Conservation (phyloP, 2,797 vertebrate species). For the Enteromius radiatus region DNA sequence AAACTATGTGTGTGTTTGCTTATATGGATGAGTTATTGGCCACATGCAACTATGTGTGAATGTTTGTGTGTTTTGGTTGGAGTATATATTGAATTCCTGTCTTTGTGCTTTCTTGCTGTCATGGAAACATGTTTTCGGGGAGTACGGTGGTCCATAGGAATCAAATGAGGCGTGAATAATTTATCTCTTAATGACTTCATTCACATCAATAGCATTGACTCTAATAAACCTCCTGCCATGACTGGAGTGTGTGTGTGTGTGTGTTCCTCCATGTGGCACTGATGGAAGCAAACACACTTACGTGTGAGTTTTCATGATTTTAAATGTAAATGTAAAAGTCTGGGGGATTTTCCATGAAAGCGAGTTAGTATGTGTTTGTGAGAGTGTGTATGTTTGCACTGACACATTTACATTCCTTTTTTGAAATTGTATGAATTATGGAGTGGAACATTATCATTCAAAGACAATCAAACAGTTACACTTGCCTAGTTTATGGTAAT, state of each 20-base stretch:
- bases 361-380: constrained; percentile 1
- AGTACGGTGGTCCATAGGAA: constrained; percentile 83
- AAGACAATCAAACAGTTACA: constrained; percentile 33
- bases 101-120: constrained; percentile 77
- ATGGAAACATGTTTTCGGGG: constrained; percentile 82
- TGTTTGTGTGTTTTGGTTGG: constrained; percentile 58
- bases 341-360: constrained; percentile 27
- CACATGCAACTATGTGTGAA: constrained; percentile 40
- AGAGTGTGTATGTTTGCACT: constrained; percentile 22
- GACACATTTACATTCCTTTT: constrained; percentile 39
- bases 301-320: constrained; percentile 19
- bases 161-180: constrained; percentile 85
- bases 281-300: constrained; percentile 18
- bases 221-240: constrained; percentile 71
- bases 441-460: constrained; percentile 39
- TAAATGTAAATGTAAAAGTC: constrained; percentile 17
- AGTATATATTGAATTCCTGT: constrained; percentile 74
- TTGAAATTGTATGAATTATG: constrained; percentile 48
- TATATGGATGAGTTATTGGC: constrained; percentile 25
- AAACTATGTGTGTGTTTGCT: constrained; percentile 21
- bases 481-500: constrained; percentile 27
- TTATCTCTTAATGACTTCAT: constrained; percentile 84
- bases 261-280: constrained; percentile 29
- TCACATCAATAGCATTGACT: constrained; percentile 81
- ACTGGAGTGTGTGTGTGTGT: constrained; percentile 50